Base-by-base conservation (phyloP, 2,797 vertebrate genomes). In the Rhabdomys pumilio region DNA sequence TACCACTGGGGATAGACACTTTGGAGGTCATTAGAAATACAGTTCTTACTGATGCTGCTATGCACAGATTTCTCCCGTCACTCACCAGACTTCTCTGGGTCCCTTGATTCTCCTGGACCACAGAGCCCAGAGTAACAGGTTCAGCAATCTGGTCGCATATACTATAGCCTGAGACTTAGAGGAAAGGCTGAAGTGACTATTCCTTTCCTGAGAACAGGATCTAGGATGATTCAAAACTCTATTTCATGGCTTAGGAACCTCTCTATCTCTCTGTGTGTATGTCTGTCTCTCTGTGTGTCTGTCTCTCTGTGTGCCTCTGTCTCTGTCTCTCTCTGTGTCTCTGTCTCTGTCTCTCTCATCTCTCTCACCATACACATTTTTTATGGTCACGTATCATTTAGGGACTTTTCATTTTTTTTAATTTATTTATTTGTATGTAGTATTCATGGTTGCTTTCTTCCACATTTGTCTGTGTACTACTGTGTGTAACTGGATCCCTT, bases 1-100 rank as follows among this genome's bases (percentile, higher is more conserved):
- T 98, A 96, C 93, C 96, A 91, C 72, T 85, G 73, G 69, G 91
- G 89, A 77, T 29, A 90, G 92, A 91, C 67, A 76, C 69, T 94
- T 93, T 96, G 95, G 94, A 98, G 97, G 94, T 84, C 95, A 88
- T 95, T 79, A 96, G 93, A 82, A 93, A 75, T 47, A 86, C 24
- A 59, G 47, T 90, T 76, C 80, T 86, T 77, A 38, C 19, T 73
- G 69, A 84, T 55, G 55, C 55, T 65, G 34, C 11, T 38, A 55
- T 81, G 31, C 38, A 24, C 13, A 26, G 57, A 91, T 26, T 5
- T 86, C 69, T 69, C 31, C 82, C 13, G 4, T 47, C 59, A 65
- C 59, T 90, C n/a, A 6, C 93, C 72, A 31, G 24, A 24, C 65
- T 80, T 11, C 90, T 0, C 17, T 59, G 38, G 26, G 24, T 13